phyloP scores from a whole-genome alignment of 2,797 vertebrate species.

The Sphenodon punctatus region DNA sequence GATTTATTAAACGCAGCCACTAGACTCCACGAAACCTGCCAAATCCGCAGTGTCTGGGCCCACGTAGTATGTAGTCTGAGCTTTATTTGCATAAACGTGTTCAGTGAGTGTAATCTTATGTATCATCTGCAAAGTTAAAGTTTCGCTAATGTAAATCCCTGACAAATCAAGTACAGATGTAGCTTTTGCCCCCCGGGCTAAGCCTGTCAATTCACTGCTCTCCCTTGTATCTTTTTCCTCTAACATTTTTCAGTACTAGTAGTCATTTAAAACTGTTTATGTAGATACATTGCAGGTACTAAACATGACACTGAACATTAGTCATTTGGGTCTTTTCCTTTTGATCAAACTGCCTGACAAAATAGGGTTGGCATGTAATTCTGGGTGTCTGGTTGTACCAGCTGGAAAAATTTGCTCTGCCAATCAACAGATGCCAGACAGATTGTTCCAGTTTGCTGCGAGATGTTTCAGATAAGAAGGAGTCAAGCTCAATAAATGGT shows the following conservation, averaged over 20 bases:
- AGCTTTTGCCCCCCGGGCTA: constrained; percentile 64
- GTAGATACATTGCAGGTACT: constrained; percentile 52
- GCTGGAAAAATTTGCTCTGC: constrained; percentile 74
- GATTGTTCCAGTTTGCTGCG: constrained; percentile 69
- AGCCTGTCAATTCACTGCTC: constrained; percentile 60
- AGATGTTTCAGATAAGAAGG: constrained; percentile 72
- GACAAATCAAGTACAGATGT: constrained; percentile 82
- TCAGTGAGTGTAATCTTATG: constrained; percentile 76
- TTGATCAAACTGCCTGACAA: constrained; percentile 35
- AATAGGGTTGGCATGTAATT: constrained; percentile 46
- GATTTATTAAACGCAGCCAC: constrained; percentile 74
- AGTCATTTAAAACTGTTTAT: constrained; percentile 63
- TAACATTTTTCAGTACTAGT: constrained; percentile 30
- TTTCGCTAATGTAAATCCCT: constrained; percentile 79
- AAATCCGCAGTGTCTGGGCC: constrained; percentile 70
- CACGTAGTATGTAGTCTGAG: constrained; percentile 64
- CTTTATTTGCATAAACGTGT: constrained; percentile 79
- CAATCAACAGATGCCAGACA: constrained; percentile 68
- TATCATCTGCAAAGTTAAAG: constrained; percentile 79
- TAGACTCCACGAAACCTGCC: constrained; percentile 66
- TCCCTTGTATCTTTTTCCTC: constrained; percentile 51
- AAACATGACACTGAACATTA: constrained; percentile 32
- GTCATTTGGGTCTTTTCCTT: constrained; percentile 30
- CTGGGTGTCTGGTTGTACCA: constrained; percentile 54
- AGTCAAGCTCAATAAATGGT: constrained; percentile 61